A percentile compares a stretch with the other conserved stretches of the same genome.
Evolutionary conservation across 2,113 vertebrate genomes (phyloP).

Genomic region (Connochaetes taurinus): DNA sequence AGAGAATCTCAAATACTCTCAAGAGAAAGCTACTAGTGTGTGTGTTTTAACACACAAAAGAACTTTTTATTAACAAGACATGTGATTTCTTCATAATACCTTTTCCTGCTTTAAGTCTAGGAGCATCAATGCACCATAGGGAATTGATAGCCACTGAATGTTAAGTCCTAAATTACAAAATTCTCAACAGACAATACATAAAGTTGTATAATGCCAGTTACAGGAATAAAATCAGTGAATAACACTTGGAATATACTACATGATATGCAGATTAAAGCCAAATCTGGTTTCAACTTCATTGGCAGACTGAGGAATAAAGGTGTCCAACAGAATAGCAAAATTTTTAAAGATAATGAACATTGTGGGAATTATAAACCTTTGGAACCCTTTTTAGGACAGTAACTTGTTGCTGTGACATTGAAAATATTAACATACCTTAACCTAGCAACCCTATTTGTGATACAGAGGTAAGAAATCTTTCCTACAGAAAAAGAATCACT

Average conservation of each 20-base stretch:
- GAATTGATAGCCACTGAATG: not conserved
- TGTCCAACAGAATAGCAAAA: not conserved
- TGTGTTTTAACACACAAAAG: not conserved
- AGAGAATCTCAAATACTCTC: not conserved
- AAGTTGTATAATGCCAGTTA: not conserved
- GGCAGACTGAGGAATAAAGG: not conserved
- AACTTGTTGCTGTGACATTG: not conserved
- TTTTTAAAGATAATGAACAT: not conserved
- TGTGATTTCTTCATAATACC: not conserved
- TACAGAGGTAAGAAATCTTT: not conserved
- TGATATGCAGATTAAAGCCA: not conserved
- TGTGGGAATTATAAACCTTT: not conserved
- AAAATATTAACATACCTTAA: not conserved
- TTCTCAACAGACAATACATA: not conserved
- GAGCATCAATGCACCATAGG: not conserved
- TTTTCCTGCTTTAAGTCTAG: not conserved
- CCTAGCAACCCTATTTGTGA: not conserved
- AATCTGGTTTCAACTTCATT: not conserved
- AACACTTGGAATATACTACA: not conserved
- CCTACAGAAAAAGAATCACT: not conserved
- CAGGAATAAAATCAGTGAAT: not conserved
- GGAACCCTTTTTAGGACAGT: not conserved
- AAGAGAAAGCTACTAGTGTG: not conserved
- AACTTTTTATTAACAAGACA: not conserved
- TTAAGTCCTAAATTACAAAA: not conserved